Conservation (phyloP, 2,797 vertebrate species). For the Morus bassanus region DNA sequence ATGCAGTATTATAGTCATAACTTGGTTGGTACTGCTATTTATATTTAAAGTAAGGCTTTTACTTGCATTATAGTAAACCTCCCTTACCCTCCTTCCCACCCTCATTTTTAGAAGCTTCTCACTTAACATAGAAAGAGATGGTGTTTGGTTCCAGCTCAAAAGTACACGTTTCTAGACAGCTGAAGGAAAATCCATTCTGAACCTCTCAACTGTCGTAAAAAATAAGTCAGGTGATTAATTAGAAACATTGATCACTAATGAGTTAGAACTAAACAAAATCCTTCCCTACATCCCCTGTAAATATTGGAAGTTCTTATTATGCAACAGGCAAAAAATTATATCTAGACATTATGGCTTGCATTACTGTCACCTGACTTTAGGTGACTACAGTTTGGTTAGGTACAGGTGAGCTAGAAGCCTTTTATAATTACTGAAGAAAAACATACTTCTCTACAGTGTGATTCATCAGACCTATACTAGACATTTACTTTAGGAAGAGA, state of each 20-base stretch:
- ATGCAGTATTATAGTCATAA: neutral
- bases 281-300: neutral
- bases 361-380: neutral
- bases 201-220: neutral
- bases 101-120: neutral
- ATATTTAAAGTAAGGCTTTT: neutral
- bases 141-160: neutral
- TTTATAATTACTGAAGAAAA: neutral
- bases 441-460: neutral
- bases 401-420: neutral
- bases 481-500: neutral
- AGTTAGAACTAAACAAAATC: neutral
- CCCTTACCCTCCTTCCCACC: neutral
- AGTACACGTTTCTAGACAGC: neutral
- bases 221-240: neutral
- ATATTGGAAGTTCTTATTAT: neutral
- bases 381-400: neutral
- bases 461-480: neutral
- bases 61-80: neutral
- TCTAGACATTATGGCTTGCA: neutral
- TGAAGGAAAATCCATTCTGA: neutral
- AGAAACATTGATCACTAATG: neutral
- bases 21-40: neutral
- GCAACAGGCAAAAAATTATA: neutral
- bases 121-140: neutral